Evolutionary conservation across 2,113 vertebrate genomes (phyloP), one percentile per base, ranked within the genome.

Genomic region (Callopanchax toddi): DNA sequence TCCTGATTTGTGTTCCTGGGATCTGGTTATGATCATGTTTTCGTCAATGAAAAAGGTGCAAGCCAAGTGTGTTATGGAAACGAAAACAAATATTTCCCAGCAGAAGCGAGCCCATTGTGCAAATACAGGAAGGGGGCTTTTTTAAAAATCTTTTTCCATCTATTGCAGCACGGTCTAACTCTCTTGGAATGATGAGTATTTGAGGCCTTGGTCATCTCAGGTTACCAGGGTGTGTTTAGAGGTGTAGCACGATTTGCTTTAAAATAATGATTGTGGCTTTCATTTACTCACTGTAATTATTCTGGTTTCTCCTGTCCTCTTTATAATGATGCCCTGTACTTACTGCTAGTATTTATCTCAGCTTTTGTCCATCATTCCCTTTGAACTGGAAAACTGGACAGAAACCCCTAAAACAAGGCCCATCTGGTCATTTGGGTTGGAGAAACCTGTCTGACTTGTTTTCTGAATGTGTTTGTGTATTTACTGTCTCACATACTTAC

Each of bases 391-490:
- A 46, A 78, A 68, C 51, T 44, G n/a, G 43, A 80, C 58, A 74
- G 36, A 81, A 81, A 56, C 55, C 11, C 17, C 18, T 32, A 18
- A 59, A 53, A 55, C 36, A 43, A 26, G 20, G 26, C 46, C 62
- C 66, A 56, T 65, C 57, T 54, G 43, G 78, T 55, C 54, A 63
- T 63, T 67, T 50, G 57, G 32, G 45, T 73, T 54, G 39, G 46
- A 15, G 12, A 70, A 78, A 86, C 86, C 55, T 5, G 85, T 89
- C 77, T 11, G 40, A 84, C 89, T 70, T 67, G 87, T 89, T 89
- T 15, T 62, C 10, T 53, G 25, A 32, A 9, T 34, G n/a, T 22
- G 45, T 2, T 6, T 50, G 36, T 37, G 10, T 37, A 2, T 37
- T 3, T 12, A 32, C 29, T 7, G 29, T 32, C 29, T 6, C 5